Evolutionary conservation across 2,888 invertebrate species (phyloP), one percentile per base, ranked within the genome.

Genomic region (Chironomus riparius): DNA sequence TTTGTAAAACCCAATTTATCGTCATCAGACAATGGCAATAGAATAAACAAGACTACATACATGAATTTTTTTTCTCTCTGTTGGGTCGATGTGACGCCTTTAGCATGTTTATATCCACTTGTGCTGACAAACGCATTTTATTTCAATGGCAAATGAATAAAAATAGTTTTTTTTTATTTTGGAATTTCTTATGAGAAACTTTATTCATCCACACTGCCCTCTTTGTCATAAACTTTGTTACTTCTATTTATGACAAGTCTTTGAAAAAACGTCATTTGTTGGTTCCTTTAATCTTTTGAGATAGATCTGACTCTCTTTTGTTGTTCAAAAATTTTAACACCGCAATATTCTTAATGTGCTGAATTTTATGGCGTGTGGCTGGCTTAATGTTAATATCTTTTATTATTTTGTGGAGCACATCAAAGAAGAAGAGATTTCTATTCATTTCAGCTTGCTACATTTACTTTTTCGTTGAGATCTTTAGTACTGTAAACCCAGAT

Each of bases 171-270:
- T 6, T 50, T 56, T 15, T 71, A n/a, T n/a, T n/a, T 48, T 47
- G 71, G 28, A 71, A 50, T 71, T 70, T 50, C 24, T 73, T 50
- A 73, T 73, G 73, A 73, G 68, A 68, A 68, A 68, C 13, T 24
- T 24, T 22, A 13, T 13, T 22, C 2, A 4, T 24, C 21, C 65
- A 22, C 56, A 5, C n/a, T n/a, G n/a, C n/a, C n/a, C n/a, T n/a
- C n/a, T n/a, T 18, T 7, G 18, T 18, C n/a, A 56, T 50, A 15
- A 50, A 15, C 15, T 15, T 50, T 50, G 50, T 56, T 56, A 7
- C 56, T 50, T 50, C 50, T 18, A 15, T 56, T 38, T 38, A 38
- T 38, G 38, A 38, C 38, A 38, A 7, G 38, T 38, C 38, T 38
- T 38, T 28, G 28, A 28, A 28, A 28, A 50, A 3, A 50, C 50